Evolutionary conservation across 1,140 invertebrate genomes (phyloP).

Genomic region (Contarinia nasturtii): DNA sequence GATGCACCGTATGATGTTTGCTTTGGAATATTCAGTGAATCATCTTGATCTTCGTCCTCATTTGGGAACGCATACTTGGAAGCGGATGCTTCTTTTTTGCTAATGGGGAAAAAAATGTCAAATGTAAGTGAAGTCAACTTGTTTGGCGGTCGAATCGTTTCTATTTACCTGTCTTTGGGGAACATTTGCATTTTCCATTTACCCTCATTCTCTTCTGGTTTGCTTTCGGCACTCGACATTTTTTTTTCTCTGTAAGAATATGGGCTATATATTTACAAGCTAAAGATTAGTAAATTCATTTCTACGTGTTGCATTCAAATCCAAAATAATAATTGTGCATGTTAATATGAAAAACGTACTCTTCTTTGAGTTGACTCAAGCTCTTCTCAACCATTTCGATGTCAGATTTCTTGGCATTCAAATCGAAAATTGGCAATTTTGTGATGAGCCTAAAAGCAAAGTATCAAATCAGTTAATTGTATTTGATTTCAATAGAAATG

Average conservation of each 20-base stretch:
- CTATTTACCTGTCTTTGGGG: not conserved
- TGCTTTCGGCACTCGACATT: not conserved
- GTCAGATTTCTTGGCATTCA: not conserved
- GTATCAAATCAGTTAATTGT: not conserved
- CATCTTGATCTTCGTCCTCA: not conserved
- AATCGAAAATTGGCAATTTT: not conserved
- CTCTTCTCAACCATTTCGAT: not conserved
- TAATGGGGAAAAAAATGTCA: not conserved
- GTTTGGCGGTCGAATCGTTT: too few relatives aligned
- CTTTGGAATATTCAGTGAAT: not conserved
- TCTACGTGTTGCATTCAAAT: not conserved
- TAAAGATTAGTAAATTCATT: not conserved
- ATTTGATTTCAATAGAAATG: slow-evolving; percentile 1
- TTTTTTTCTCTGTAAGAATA: not conserved
- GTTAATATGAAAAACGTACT: not conserved
- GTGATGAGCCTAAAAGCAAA: not conserved
- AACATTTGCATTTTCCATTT: not conserved
- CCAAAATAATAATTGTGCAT: not conserved
- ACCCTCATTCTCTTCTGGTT: not conserved
- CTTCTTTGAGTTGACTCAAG: not conserved
- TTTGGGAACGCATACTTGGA: not conserved
- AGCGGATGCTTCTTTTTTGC: not conserved
- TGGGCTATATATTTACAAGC: not conserved
- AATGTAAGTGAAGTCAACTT: too few relatives aligned
- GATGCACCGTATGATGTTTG: not conserved